Percentiles rank a stretch among this genome's conserved stretches.
Conservation (phyloP, 1,140 invertebrate genomes). For the Carcinoscorpius rotundicauda region DNA sequence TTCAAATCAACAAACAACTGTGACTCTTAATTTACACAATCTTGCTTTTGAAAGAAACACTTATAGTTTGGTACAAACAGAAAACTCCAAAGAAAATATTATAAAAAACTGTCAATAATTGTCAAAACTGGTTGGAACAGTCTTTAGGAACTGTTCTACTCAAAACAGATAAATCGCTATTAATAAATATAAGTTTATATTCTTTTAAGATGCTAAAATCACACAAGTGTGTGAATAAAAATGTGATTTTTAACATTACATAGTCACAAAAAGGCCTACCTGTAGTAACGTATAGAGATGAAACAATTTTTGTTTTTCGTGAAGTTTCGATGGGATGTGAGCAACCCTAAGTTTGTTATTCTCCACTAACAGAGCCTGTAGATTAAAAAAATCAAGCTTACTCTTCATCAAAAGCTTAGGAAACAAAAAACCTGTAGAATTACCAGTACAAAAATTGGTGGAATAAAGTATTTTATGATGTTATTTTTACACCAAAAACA, state of each 20-base stretch:
- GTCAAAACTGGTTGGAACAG: too few species aligned
- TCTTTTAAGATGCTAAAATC: not conserved
- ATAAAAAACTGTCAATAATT: too few species aligned
- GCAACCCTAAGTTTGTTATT: conserved; percentile 81
- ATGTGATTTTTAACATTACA: not conserved
- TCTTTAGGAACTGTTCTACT: too few species aligned
- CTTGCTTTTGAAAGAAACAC: not conserved
- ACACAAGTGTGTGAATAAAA: not conserved
- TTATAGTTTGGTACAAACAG: not conserved
- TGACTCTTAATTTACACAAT: not conserved
- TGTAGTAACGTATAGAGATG: conserved; percentile 80
- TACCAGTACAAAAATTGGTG: too few species aligned
- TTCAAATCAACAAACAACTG: not conserved
- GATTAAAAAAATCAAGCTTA: conserved; percentile 11
- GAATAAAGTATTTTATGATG: too few species aligned
- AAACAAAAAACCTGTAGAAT: too few species aligned
- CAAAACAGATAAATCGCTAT: not conserved
- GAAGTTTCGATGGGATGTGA: conserved; percentile 74
- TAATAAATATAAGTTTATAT: not conserved
- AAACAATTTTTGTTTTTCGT: conserved; percentile 72
- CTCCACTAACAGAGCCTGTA: conserved; percentile 56
- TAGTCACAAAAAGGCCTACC: conserved; percentile 32
- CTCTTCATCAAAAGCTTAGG: not conserved
- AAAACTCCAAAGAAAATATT: too few species aligned
- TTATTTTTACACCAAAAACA: too few species aligned